phyloP scores from a whole-genome alignment of 2,888 invertebrate species.

The Heteromurus nitidus region DNA sequence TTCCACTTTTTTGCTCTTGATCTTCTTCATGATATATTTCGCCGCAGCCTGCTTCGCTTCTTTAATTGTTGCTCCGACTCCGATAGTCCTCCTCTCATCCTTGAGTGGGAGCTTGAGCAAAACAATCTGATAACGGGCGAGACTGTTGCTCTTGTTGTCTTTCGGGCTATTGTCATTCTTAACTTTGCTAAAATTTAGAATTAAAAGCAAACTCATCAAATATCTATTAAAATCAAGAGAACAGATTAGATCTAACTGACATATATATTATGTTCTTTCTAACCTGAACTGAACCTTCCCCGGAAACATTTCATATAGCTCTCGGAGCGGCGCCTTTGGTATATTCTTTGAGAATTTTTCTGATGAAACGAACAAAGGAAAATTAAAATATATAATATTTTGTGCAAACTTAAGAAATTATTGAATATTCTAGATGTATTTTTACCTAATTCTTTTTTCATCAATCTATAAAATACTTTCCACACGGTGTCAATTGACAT shows the following conservation, averaged over 20 bases:
- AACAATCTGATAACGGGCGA: constrained; percentile 8
- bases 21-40: constrained; percentile 49
- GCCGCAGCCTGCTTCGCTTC: constrained; percentile 66
- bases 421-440: constrained; percentile 88
- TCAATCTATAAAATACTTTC: constrained; percentile 87
- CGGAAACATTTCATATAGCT: constrained; percentile 88
- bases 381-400: constrained; percentile 89
- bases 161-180: neutral
- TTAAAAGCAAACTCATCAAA: neutral
- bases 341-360: constrained; percentile 86
- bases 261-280: constrained; percentile 80
- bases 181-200: constrained; percentile 22
- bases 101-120: constrained; percentile 28
- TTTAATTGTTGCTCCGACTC: constrained; percentile 50
- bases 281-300: constrained; percentile 84
- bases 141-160: neutral
- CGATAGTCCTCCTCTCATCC: constrained; percentile 6
- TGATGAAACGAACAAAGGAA: constrained; percentile 81
- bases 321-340: constrained; percentile 93
- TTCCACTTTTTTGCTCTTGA: constrained; percentile 51
- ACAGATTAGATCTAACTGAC: neutral
- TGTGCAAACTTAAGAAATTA: constrained; percentile 88
- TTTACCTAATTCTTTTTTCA: constrained; percentile 87
- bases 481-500: constrained; percentile 85
- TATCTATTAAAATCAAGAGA: neutral